Base-by-base conservation (phyloP, 2,888 invertebrate species). In the Smittia sp. region DNA sequence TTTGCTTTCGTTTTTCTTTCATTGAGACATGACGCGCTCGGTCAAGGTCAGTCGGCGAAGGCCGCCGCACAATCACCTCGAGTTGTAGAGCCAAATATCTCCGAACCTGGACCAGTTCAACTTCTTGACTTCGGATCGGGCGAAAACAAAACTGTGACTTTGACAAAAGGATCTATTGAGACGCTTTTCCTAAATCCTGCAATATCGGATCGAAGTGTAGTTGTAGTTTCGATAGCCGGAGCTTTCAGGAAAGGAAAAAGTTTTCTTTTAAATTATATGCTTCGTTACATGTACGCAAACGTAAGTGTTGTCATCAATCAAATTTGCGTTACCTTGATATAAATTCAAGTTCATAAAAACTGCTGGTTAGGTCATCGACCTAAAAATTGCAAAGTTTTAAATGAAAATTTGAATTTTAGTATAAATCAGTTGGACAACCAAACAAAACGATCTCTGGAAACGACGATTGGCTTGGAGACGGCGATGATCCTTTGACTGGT, bases 231-330 rank as follows among this genome's bases (percentile, higher is more conserved):
- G 3, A 72, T 74, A 20, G 74, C 74, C 9, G 75, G 74, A 22
- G 74, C 75, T 3, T 58, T 74, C 11, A 18, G 75, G n/a, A 73
- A 74, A 38, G 75, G 75, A 24, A 75, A 75, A 73, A 73, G 73
- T 52, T 75, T 75, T 65, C 18, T 74, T 9, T 46, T 75, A 1
- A 73, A 74, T n/a, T 75, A 74, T 15, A 67, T 73, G 62, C 32
- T 75, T 39, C 27, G 68, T 13, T 75, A 74, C 63, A 41, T 74
- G 27, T 73, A 75, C 46, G 72, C 74, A 46, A 58, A 75, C 63
- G 75, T 75, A 46, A 41, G 66, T 18, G 6, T 11, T 52, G 52
- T 52, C 52, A n/a, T n/a, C 15, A 11, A 52, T 38, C 18, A 18
- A 22, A 62, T 62, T 62, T 9, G 11, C 7, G 7, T 39, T 39